These are phyloP conservation scores for Rhinoraja longicauda DNA, from an alignment of 2,797 vertebrate genomes.

Conservation along the genomic window DNA sequence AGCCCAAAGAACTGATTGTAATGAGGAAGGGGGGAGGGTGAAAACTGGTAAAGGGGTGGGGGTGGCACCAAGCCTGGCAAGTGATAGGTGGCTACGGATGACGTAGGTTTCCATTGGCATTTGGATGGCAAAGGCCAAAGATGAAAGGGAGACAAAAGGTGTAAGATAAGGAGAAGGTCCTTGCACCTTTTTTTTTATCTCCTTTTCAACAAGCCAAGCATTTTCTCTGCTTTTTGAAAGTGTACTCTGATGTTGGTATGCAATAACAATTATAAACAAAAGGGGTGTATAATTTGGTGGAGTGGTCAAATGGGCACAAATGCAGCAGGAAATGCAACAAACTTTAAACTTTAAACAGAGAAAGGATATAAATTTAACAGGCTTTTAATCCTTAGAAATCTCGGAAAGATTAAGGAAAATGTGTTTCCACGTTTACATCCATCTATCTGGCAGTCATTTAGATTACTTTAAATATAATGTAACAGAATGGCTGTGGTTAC, in stretches of 20 bases:
- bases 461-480: background rate
- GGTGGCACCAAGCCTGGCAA: no score
- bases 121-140: no score
- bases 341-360: background rate
- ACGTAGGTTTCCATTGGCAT: no score
- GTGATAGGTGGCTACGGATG: no score
- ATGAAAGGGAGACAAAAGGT: no score
- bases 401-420: background rate
- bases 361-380: background rate
- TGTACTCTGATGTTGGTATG: background rate
- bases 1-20: no score
- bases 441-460: background rate
- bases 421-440: background rate
- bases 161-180: no score
- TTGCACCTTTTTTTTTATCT: no score
- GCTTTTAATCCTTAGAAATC: background rate
- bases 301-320: background rate
- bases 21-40: no score
- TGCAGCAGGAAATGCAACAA: background rate
- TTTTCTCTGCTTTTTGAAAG: background rate
- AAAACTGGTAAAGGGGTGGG: no score
- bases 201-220: no score
- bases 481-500: background rate
- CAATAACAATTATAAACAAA: background rate
- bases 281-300: background rate